Base-by-base conservation (phyloP, 2,888 invertebrate genomes). In the Macaria notata region DNA sequence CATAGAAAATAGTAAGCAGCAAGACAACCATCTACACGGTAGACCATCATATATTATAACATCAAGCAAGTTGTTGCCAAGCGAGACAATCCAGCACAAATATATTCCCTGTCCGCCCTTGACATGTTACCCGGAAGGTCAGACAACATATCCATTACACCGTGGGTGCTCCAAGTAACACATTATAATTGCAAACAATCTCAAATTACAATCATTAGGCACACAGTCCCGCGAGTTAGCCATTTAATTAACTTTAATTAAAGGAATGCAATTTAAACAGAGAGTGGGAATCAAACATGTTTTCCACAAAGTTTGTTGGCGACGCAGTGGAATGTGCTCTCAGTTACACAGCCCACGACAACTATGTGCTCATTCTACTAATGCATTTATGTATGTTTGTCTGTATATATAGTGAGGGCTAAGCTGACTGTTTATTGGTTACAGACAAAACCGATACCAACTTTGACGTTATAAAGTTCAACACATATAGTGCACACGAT, bases 211-310 rank as follows among this genome's bases (percentile, higher is more conserved):
- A 46, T 49, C 45, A 46, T 54, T 49, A 53, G 49, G 42, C 46
- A 54, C 46, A 54, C 46, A 58, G 49, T 58, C 38, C 49, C 33
- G 45, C 44, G 52, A 49, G 49, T 58, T 49, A 46, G 54, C 54
- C 53, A 52, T 59, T 56, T 54, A 54, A 59, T 56, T 53, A 58
- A 47, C 49, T 59, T 56, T 54, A 54, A 59, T 56, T 53, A 58
- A 47, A 51, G 47, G 49, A 56, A 59, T 61, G 61, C 59, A 63
- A 61, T 61, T 54, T 56, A 52, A 56, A 56, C 56, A 57, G 52
- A 42, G 52, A 63, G 56, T 51, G 49, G 33, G 46, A 56, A 57
- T 53, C 58, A 52, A 57, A 54, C 50, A 56, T 51, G 44, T 61
- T 57, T 64, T 61, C 62, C 57, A 55, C 58, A 53, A 54, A 56